Base-by-base conservation (phyloP, 1,140 invertebrate species). In the Drosophila hydei region DNA sequence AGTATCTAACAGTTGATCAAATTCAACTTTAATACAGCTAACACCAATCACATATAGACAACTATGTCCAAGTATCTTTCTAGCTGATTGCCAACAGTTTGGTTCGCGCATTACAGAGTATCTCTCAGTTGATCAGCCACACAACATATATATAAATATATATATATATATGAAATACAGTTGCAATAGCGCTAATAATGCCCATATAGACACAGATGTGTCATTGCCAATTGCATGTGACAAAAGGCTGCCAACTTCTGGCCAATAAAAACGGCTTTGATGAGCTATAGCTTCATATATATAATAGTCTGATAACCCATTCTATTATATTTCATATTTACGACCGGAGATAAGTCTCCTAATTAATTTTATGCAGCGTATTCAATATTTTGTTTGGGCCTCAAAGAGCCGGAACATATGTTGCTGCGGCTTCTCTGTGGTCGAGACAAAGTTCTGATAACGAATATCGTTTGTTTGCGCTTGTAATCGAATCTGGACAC, bases 321-420 rank as follows among this genome's bases (percentile, higher is more conserved):
- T 43, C 11, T n/a, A 9, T 23, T 16, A 40, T 56, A 25, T 56
- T 14, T 9, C n/a, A 14, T 16, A 40, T 27, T 56, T 56, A 42
- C n/a, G 38, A 14, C 38, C 30, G 9, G 6, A 38, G 14, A 27
- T 38, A 51, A 30, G 23, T 40, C 2, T 40, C 5, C 30, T 21
- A 43, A 61, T 61, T 68, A 12, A 12, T 19, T 45, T n/a, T n/a
- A n/a, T n/a, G n/a, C n/a, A n/a, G n/a, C n/a, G n/a, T n/a, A n/a
- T n/a, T 18, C n/a, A 21, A 14, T 30, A 7, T 18, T 54, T 16
- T 11, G n/a, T 30, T 48, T 33, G 40, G 43, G 43, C 33, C 55
- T 30, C 9, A 30, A 68, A 30, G 2, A 52, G 4, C 12, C 40
- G 30, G 33, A 65, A 51, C 68, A 71, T 65, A 64, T 71, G 68